These are phyloP conservation scores for Meiosimyza decipiens DNA, from an alignment of 2,888 invertebrate species.

Conservation along the genomic window DNA sequence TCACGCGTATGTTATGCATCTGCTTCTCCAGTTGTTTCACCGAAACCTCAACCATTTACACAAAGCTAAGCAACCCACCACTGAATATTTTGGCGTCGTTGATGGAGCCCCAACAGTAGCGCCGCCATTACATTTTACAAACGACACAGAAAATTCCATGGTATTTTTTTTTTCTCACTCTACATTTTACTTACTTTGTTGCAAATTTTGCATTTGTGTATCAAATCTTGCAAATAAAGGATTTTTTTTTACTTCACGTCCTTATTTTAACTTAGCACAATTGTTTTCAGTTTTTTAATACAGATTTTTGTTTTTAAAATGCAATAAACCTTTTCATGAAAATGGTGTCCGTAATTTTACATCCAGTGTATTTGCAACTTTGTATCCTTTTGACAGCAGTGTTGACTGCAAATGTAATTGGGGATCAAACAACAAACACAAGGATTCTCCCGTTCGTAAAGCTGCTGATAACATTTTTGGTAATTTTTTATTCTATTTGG, in stretches of 20 bases:
- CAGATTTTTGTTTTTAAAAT: neutral
- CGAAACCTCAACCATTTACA: slow-evolving; percentile 1
- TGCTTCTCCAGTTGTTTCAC: slow-evolving; percentile 2
- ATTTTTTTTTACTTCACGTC: too few species aligned
- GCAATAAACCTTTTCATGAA: neutral
- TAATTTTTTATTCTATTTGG: too few species aligned
- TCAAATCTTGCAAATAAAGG: too few species aligned
- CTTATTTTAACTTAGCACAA: too few species aligned
- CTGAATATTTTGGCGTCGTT: slow-evolving; percentile 13
- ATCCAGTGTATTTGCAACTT: slow-evolving; percentile 23
- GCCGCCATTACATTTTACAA: slow-evolving; percentile 56
- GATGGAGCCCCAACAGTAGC: slow-evolving; percentile 5
- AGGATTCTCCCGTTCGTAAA: too few species aligned
- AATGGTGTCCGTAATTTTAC: neutral
- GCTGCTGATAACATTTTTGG: too few species aligned
- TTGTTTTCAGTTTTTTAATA: neutral
- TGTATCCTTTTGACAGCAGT: slow-evolving; percentile 24
- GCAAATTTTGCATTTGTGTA: slow-evolving; percentile 17
- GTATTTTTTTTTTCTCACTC: neutral
- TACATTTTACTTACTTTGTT: slow-evolving; percentile 29
- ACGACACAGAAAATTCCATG: slow-evolving; percentile 5
- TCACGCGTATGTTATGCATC: slow-evolving; percentile 30
- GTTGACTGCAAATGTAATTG: too few species aligned
- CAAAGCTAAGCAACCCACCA: neutral
- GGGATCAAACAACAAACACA: too few species aligned